Base-by-base conservation (phyloP, 2,797 vertebrate species). In the Sylvia borin region DNA sequence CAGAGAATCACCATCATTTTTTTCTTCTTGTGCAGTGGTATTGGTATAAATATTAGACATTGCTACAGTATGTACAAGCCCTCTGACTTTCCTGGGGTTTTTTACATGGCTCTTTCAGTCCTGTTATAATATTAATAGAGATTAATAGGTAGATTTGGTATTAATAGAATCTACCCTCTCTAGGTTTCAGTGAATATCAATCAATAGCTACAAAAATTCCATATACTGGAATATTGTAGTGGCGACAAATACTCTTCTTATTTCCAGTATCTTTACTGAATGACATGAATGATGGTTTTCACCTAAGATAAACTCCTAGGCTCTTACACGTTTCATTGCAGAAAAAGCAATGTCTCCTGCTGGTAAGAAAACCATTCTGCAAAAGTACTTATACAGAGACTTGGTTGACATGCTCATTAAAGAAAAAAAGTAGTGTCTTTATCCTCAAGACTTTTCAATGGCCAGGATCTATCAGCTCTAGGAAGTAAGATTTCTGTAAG, bases 81-180 rank as follows among this genome's bases (percentile, higher is more conserved):
- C 24, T 77, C 62, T 84, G 88, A 68, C 51, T 92, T 91, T n/a
- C 20, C 34, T 76, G 17, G 10, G 32, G 34, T 86, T 80, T 50
- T 91, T 93, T 62, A 76, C n/a, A 55, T 43, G 38, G 29, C 38
- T 67, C 65, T 89, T 67, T 65, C 55, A 58, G 25, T 64, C n/a
- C 42, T 90, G 4, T 62, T 93, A 93, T 92, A 83, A 95, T 94
- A 96, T 95, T 93, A 84, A 96, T 90, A 90, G 48, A 70, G 61
- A 62, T 67, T 96, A 93, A 95, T 89, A 94, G 36, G 45, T 87
- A 76, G 32, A 85, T 82, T 38, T 78, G 38, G 24, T 93, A 96
- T 94, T 94, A 94, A 96, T 94, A 92, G 80, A 92, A 86, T 42
- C 34, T 48, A n/a, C 4, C 61, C 6, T 91, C 32, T 81, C 62